Conservation (phyloP, 1,140 invertebrate genomes). For the Helicorthomorpha holstii region DNA sequence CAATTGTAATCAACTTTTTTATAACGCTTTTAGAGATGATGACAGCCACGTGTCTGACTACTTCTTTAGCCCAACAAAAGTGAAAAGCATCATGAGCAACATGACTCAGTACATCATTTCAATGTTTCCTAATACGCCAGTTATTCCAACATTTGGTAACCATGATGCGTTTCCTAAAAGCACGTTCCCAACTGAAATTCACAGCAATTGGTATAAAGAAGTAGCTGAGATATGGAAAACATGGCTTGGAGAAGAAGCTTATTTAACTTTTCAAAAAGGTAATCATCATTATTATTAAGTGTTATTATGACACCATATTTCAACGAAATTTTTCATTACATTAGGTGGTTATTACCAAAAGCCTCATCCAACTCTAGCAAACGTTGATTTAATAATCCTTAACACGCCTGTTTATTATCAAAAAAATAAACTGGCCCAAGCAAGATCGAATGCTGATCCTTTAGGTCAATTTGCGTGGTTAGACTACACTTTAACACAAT, state of each 20-base stretch:
- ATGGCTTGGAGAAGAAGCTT: conserved; percentile 56
- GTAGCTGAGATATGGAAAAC: conserved; percentile 55
- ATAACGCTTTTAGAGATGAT: conserved; percentile 2
- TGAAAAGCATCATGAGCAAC: conserved; percentile 15
- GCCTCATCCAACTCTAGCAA: conserved; percentile 46
- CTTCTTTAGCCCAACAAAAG: conserved; percentile 1
- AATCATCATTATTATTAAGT: no score
- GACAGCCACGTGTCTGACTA: conserved; percentile 1
- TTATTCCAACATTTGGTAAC: conserved; percentile 28
- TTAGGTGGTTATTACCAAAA: conserved; percentile 72
- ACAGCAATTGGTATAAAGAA: conserved; percentile 26
- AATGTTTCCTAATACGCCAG: conserved; percentile 20
- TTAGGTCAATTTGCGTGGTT: conserved; percentile 63
- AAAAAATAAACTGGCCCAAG: conserved; percentile 20
- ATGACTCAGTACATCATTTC: conserved; percentile 19
- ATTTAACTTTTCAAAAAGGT: no score
- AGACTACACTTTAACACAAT: conserved; percentile 36
- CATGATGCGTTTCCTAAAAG: conserved; percentile 23
- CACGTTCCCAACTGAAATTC: neutral
- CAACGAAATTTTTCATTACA: conserved; percentile 16
- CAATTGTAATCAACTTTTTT: neutral
- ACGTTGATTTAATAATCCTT: conserved; percentile 57
- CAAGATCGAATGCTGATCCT: conserved; percentile 22
- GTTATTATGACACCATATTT: no score
- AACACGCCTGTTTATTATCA: conserved; percentile 65